Conservation (phyloP, 23 tunicate species). For the Diplosoma virens region DNA sequence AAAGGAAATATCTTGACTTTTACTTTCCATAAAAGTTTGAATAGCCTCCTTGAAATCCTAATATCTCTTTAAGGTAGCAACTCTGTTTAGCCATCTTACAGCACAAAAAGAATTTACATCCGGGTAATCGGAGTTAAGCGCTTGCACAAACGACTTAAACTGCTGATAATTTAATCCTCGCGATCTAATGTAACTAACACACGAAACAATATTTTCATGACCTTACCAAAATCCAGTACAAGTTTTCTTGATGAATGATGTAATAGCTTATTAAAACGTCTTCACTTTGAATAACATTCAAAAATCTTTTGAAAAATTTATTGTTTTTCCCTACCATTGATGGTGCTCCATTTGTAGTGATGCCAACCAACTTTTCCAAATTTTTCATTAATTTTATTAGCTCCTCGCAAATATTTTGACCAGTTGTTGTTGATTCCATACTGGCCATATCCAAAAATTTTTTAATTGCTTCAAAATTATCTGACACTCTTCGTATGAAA, state of each 20-base stretch:
- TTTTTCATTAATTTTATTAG: too few species aligned
- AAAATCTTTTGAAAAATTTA: background rate
- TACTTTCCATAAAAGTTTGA: too few species aligned
- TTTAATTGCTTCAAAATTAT: background rate
- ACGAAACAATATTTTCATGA: too few species aligned
- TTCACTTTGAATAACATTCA: background rate
- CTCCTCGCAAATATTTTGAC: too few species aligned
- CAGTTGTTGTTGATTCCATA: too few species aligned
- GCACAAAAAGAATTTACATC: constrained; percentile 18
- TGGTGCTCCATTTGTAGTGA: background rate
- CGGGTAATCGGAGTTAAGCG: too few species aligned
- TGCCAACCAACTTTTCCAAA: too few species aligned
- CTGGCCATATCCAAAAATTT: too few species aligned
- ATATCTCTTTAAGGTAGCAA: constrained; percentile 18
- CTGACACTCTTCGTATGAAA: background rate
- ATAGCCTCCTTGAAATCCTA: constrained; percentile 8
- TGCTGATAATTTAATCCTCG: background rate
- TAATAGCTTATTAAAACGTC: background rate
- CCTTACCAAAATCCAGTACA: too few species aligned
- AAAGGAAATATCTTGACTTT: too few species aligned
- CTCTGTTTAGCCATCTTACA: constrained; percentile 28
- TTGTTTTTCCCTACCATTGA: background rate
- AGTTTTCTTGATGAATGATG: background rate
- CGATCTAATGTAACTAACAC: too few species aligned
- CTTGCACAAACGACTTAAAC: constrained; percentile 14